Conservation (phyloP, 2,113 vertebrate genomes). For the Sclerurus mexicanus region DNA sequence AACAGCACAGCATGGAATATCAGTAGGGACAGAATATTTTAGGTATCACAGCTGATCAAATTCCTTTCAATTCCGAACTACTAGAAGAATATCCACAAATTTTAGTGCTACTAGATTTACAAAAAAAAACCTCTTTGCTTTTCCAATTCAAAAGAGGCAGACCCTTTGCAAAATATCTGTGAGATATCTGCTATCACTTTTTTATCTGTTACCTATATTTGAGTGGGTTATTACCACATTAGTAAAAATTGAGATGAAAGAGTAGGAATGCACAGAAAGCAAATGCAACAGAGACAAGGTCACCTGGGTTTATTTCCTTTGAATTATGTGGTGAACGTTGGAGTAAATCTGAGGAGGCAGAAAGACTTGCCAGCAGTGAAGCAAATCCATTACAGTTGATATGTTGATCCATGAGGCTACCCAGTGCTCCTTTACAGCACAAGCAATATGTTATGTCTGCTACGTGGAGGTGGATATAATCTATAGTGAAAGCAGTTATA, state of each 20-base stretch:
- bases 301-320: conserved; percentile 16
- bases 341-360: conserved; percentile 30
- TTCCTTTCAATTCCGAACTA: neutral
- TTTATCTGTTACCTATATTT: neutral
- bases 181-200: neutral
- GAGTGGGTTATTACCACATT: neutral
- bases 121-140: neutral
- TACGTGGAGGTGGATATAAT: neutral
- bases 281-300: conserved; percentile 4
- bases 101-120: neutral
- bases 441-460: conserved; percentile 26
- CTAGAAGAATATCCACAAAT: neutral
- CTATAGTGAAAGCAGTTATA: neutral
- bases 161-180: neutral
- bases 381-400: conserved; percentile 35
- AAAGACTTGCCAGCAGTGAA: conserved; percentile 17
- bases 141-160: neutral
- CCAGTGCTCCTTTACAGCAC: conserved; percentile 4
- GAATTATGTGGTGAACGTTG: neutral
- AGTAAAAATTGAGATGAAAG: neutral
- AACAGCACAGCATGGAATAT: neutral
- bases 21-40: neutral
- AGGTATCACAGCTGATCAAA: neutral
- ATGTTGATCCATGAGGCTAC: conserved; percentile 8
- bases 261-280: neutral